These are phyloP conservation scores for Ormyrus labotus DNA, from an alignment of 2,888 invertebrate species.

Conservation along the genomic window DNA sequence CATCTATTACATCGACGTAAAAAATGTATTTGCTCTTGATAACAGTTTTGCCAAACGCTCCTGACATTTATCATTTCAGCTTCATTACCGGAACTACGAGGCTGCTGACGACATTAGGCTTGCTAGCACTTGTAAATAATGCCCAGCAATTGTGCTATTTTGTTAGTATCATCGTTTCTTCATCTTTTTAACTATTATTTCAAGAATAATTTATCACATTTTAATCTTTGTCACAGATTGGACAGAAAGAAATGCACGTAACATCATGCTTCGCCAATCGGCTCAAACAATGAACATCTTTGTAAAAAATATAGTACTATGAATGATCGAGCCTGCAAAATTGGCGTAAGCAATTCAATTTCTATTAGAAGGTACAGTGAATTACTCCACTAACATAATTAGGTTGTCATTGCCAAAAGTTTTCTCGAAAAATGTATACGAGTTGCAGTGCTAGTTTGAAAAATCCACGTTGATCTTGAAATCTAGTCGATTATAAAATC, in stretches of 20 bases:
- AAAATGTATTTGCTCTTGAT: conserved; percentile 57
- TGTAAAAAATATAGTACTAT: conserved; percentile 75
- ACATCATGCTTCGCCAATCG: conserved; percentile 69
- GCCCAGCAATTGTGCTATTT: conserved; percentile 74
- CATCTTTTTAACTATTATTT: conserved; percentile 68
- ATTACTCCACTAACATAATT: conserved; percentile 57
- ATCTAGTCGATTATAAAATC: conserved; percentile 27
- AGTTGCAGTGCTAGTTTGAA: conserved; percentile 45
- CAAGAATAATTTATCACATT: conserved; percentile 74
- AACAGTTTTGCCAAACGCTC: conserved; percentile 54
- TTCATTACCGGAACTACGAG: conserved; percentile 64
- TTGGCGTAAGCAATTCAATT: conserved; percentile 55
- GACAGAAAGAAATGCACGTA: conserved; percentile 70
- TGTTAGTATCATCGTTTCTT: conserved; percentile 64
- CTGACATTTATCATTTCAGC: conserved; percentile 64
- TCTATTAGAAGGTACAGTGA: conserved; percentile 49
- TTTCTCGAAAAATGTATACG: conserved; percentile 55
- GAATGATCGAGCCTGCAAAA: conserved; percentile 71
- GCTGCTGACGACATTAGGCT: conserved; percentile 73
- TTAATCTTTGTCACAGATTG: conserved; percentile 72
- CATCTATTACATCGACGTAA: conserved; percentile 59
- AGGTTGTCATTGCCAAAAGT: conserved; percentile 55
- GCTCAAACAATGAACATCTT: conserved; percentile 74
- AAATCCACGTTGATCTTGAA: conserved; percentile 13
- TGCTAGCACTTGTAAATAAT: conserved; percentile 75